Evolutionary conservation across 1,140 invertebrate species (phyloP), one percentile per base, ranked within the genome.

Genomic region (Macrobrachium nipponense): DNA sequence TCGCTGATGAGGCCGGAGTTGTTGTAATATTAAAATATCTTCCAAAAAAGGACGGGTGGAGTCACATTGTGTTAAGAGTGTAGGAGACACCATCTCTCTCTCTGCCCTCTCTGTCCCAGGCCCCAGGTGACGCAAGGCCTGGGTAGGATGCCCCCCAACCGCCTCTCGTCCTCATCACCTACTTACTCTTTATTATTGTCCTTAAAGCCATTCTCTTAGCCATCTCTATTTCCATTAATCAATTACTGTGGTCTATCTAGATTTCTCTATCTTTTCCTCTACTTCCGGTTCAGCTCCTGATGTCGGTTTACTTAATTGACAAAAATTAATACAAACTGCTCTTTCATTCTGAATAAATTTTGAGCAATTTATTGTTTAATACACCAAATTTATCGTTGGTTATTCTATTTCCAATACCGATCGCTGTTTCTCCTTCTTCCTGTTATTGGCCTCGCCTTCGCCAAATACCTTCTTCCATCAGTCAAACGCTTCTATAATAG

Each of bases 11-110:
- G 51, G 11, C 8, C 23, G 5, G 20, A 43, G 70, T 85, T 59
- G 66, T 70, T 68, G 17, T 79, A 79, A 79, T 78, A 70, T 79
- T 85, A 78, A 85, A 85, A 85, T 70, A 59, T 44, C 62, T 79
- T 78, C 75, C 82, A 78, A 85, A 85, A 85, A 85, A 85, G 75
- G 82, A n/a, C 62, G 62, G 82, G 82, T 85, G 82, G 82, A 85
- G 82, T 62, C 82, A 85, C 61, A 70, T 84, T 78, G 82, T 77
- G 76, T n/a, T 70, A 20, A 44, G 72, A 76, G 70, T 72, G 81
- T 82, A 85, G 82, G 82, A 85, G 82, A 85, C 82, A 85, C 64
- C 44, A 60, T 43, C 75, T 51, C 70, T 70, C 43, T 43, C 75
- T 51, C 70, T 70, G 81, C 51, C 44, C 72, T 27, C 73, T 64